Evolutionary conservation across 2,888 invertebrate genomes (phyloP).

Genomic region (Adineta ricciae): DNA sequence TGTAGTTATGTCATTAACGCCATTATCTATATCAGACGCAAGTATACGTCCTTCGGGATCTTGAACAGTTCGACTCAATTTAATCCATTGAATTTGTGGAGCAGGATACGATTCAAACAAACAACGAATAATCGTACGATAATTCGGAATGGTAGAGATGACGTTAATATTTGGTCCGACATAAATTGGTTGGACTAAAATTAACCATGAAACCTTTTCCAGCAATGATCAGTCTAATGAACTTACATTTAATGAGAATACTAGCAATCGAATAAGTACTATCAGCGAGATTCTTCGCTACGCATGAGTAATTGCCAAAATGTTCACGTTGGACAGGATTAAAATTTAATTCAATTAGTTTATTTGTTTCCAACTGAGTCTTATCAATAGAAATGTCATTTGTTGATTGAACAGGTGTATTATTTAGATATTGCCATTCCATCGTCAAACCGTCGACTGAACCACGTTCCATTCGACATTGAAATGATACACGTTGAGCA

Average conservation of each 20-base stretch:
- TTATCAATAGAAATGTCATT: not conserved
- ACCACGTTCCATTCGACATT: slow-evolving; percentile 10
- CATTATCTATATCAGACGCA: not conserved
- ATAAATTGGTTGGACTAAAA: slow-evolving; percentile 7
- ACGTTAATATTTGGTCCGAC: not conserved
- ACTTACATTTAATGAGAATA: not conserved
- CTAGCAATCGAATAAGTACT: not conserved
- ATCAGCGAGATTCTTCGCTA: slow-evolving; percentile 13
- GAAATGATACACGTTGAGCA: not conserved
- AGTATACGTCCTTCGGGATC: slow-evolving; percentile 7
- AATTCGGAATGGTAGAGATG: not conserved
- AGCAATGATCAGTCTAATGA: too few species aligned
- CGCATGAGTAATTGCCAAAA: slow-evolving; percentile 20
- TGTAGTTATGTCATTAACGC: slow-evolving; percentile 19
- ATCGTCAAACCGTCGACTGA: not conserved
- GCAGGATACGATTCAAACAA: not conserved
- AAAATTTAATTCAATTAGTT: slow-evolving; percentile 10
- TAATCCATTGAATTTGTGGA: slow-evolving; percentile 4
- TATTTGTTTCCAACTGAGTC: not conserved
- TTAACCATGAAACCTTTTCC: too few species aligned
- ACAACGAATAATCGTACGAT: not conserved
- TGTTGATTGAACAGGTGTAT: not conserved
- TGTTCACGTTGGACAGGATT: slow-evolving; percentile 1
- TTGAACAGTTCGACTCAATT: not conserved
- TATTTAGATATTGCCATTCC: slow-evolving; percentile 16